A percentile compares a stretch with the other conserved stretches of the same genome.
phyloP scores from a whole-genome alignment of 2,113 vertebrate genomes.

The Tauraco erythrolophus region DNA sequence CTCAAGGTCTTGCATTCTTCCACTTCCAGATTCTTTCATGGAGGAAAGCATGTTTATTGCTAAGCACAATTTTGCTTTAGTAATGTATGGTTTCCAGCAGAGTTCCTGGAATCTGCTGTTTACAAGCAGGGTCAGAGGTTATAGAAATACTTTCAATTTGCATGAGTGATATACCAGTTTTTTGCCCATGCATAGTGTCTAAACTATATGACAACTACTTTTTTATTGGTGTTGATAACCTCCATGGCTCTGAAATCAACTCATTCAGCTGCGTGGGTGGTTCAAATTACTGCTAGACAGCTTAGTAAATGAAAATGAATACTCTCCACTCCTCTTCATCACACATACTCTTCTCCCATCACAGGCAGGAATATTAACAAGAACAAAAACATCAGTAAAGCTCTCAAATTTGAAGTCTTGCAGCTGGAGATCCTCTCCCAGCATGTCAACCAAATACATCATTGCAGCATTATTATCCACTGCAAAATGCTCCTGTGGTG shows the following conservation, averaged over 20 bases:
- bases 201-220: not conserved
- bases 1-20: conserved; percentile 69
- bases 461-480: not conserved
- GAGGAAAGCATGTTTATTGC: conserved; percentile 58
- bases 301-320: conserved; percentile 37
- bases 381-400: not conserved
- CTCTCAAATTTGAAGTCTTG: not conserved
- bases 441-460: not conserved
- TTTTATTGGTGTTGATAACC: conserved; percentile 37
- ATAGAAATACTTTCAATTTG: conserved; percentile 49
- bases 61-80: conserved; percentile 21
- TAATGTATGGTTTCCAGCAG: conserved; percentile 54
- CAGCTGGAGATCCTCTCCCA: not conserved
- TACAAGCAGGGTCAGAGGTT: conserved; percentile 60
- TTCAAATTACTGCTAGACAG: conserved; percentile 22
- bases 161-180: not conserved
- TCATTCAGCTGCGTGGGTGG: not conserved
- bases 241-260: not conserved
- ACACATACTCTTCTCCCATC: not conserved
- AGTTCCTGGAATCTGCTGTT: conserved; percentile 74
- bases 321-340: not conserved
- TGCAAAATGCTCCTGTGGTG: not conserved
- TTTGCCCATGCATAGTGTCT: not conserved
- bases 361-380: not conserved
- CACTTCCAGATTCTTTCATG: conserved; percentile 58